phyloP scores from a whole-genome alignment of 30 jellyfish, hydroid and myxozoan genomes.

The Hydractinia symbiolongicarpus region DNA sequence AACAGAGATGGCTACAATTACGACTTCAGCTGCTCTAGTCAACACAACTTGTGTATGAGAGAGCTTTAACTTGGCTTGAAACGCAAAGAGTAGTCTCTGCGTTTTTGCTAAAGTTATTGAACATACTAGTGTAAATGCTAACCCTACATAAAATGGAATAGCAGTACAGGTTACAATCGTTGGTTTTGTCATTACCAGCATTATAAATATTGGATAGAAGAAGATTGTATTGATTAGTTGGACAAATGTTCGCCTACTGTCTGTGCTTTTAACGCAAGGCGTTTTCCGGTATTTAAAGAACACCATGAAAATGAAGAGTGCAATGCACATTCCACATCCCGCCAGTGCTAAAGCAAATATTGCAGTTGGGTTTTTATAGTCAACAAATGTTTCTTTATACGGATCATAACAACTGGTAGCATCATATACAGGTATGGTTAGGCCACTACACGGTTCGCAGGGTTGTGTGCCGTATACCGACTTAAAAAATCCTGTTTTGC shows the following conservation, averaged over 20 bases:
- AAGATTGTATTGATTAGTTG: background rate
- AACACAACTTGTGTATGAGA: background rate
- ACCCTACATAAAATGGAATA: background rate
- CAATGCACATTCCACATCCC: background rate
- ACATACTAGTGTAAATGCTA: background rate
- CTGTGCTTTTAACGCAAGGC: constrained; percentile 5
- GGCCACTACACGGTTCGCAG: background rate
- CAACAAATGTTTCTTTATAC: background rate
- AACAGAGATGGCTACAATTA: background rate
- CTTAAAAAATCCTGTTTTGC: background rate
- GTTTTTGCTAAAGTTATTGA: background rate
- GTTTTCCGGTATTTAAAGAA: background rate
- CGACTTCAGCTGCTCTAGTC: background rate
- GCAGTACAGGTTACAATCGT: background rate
- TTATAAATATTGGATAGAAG: background rate
- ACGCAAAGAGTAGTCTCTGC: background rate
- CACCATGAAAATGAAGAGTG: background rate
- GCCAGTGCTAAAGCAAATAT: background rate
- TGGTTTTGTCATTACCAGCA: background rate
- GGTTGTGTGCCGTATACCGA: constrained; percentile 2
- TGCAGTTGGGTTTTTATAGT: background rate
- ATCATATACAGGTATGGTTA: background rate
- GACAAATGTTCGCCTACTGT: constrained; percentile 2
- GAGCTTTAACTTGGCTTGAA: background rate
- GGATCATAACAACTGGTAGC: background rate